Conservation (phyloP, 2,888 invertebrate species). For the Andrena praecox region DNA sequence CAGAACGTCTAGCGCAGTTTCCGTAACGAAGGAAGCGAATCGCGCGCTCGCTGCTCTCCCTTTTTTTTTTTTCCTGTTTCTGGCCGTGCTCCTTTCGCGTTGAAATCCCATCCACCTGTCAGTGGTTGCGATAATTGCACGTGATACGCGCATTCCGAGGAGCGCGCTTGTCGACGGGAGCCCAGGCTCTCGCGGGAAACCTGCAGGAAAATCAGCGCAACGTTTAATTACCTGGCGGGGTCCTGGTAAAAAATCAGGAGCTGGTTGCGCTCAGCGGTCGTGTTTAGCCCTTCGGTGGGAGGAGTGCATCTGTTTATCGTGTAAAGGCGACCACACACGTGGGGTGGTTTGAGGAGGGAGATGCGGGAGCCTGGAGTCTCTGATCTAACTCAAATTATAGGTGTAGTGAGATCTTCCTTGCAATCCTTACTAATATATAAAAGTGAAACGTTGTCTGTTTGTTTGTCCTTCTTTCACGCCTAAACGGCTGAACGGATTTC, state of each 20-base stretch:
- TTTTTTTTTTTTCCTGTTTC: background rate
- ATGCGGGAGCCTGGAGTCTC: too few relatives aligned
- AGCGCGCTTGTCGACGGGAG: conserved; percentile 39
- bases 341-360: too few relatives aligned
- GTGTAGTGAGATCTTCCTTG: too few relatives aligned
- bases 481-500: too few relatives aligned
- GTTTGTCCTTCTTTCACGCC: too few relatives aligned
- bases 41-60: conserved; percentile 11
- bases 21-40: conserved; percentile 42
- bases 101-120: conserved; percentile 66
- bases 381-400: too few relatives aligned
- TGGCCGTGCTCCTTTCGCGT: conserved; percentile 48
- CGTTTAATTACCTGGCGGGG: conserved; percentile 24
- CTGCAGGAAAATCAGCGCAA: conserved; percentile 38
- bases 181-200: conserved; percentile 22
- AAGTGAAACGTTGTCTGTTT: too few relatives aligned
- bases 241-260: conserved; percentile 11
- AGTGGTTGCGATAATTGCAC: conserved; percentile 59
- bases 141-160: conserved; percentile 52
- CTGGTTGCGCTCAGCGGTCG: background rate
- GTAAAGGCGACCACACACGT: too few relatives aligned
- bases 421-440: too few relatives aligned
- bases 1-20: conserved; percentile 61
- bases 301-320: too few relatives aligned
- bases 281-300: too few relatives aligned